Conservation (phyloP, 2,797 vertebrate species). For the Gymnopithys bicolor region DNA sequence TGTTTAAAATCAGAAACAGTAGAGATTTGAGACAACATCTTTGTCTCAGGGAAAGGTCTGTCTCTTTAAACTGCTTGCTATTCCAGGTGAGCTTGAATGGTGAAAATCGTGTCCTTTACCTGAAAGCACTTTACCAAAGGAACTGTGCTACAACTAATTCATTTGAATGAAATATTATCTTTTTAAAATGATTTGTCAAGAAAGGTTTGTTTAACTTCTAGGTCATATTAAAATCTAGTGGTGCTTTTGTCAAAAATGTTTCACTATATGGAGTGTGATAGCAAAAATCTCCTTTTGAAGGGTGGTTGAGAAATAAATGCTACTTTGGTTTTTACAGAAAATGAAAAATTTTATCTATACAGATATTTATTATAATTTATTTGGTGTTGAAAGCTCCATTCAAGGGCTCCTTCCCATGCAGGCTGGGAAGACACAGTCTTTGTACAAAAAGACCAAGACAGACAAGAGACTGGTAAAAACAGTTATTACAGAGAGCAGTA, state of each 20-base stretch:
- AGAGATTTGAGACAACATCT: not conserved
- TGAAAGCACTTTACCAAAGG: not conserved
- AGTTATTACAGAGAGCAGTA: not conserved
- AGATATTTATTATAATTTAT: not conserved
- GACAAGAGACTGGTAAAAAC: not conserved
- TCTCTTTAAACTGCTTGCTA: not conserved
- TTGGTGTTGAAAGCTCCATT: not conserved
- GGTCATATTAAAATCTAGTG: not conserved
- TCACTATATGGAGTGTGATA: not conserved
- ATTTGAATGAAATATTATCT: not conserved
- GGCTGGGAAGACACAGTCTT: not conserved
- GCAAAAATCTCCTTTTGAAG: not conserved
- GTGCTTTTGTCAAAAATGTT: not conserved
- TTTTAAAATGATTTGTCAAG: not conserved
- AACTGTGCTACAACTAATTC: fast-evolving
- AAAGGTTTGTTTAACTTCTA: not conserved
- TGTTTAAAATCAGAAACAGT: not conserved
- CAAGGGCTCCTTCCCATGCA: not conserved
- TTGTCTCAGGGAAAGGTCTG: not conserved
- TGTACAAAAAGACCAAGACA: not conserved
- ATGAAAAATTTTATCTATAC: not conserved
- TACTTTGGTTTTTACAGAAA: not conserved
- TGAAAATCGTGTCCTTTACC: not conserved
- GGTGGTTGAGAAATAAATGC: not conserved
- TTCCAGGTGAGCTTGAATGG: not conserved